A percentile compares a stretch with the other conserved stretches of the same genome.
These are phyloP conservation scores for Catotricha subobsoleta DNA, from an alignment of 2,888 invertebrate genomes.

Conservation along the genomic window DNA sequence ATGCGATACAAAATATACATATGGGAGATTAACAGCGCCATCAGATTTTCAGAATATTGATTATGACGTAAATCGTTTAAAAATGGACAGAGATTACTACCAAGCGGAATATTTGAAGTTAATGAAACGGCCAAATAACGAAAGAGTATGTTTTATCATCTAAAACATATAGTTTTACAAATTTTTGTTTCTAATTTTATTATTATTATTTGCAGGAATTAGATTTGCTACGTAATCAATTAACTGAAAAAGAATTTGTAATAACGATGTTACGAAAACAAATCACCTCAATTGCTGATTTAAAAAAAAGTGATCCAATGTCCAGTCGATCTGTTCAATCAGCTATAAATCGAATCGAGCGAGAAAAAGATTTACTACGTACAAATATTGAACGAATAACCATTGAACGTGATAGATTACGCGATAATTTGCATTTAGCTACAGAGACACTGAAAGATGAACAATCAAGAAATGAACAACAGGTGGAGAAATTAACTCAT, in stretches of 20 bases:
- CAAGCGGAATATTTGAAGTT: slow-evolving; percentile 26
- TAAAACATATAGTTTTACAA: neutral
- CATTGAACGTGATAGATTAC: slow-evolving; percentile 39
- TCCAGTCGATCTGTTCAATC: slow-evolving; percentile 20
- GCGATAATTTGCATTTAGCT: slow-evolving; percentile 36
- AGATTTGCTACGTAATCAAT: neutral
- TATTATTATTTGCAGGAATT: neutral
- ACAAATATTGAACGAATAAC: slow-evolving; percentile 38
- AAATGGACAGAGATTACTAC: slow-evolving; percentile 26
- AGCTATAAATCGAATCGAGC: slow-evolving; percentile 22
- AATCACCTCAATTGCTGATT: too few species aligned
- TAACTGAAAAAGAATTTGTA: slow-evolving; percentile 2
- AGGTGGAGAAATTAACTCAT: slow-evolving; percentile 32
- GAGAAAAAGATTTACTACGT: slow-evolving; percentile 37
- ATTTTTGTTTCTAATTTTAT: neutral
- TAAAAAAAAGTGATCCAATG: neutral
- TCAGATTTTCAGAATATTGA: too few species aligned
- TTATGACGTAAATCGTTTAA: slow-evolving; percentile 12
- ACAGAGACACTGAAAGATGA: slow-evolving; percentile 32
- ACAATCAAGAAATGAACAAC: slow-evolving; percentile 31
- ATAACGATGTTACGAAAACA: neutral
- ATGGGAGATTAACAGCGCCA: too few species aligned
- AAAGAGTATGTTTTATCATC: neutral
- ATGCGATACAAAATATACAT: slow-evolving; percentile 22
- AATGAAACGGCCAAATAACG: neutral